These are phyloP conservation scores for Megaustenia siamemsis DNA, from an alignment of 2,888 invertebrate species.

Conservation along the genomic window DNA sequence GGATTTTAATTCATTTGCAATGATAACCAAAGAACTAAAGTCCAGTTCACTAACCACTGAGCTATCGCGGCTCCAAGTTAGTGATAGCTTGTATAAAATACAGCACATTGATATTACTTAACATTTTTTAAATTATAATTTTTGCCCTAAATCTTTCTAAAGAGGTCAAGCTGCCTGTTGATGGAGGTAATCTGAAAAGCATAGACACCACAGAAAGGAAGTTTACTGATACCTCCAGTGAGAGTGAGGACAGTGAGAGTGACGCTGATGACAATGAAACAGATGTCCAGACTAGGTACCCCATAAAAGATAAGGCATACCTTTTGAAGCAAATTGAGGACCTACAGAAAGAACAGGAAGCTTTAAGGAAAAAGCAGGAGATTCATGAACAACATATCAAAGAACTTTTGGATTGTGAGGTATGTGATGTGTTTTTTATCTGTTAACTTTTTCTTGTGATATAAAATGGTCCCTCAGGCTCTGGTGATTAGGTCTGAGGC, in stretches of 20 bases:
- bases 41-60: too few relatives aligned
- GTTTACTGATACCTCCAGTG: not conserved
- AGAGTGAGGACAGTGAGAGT: not conserved
- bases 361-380: not conserved
- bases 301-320: not conserved
- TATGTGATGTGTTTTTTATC: too few relatives aligned
- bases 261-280: conserved; percentile 10
- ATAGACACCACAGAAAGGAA: not conserved
- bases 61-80: too few relatives aligned
- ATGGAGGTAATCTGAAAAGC: too few relatives aligned
- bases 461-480: too few relatives aligned
- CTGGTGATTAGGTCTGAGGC: too few relatives aligned
- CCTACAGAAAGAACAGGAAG: conserved; percentile 20
- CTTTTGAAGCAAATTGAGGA: conserved; percentile 21
- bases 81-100: too few relatives aligned
- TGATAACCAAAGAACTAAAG: too few relatives aligned
- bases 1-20: too few relatives aligned
- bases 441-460: too few relatives aligned
- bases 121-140: not conserved
- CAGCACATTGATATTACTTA: too few relatives aligned
- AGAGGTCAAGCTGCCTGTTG: not conserved
- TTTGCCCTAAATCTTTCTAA: not conserved
- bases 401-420: conserved; percentile 26
- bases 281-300: not conserved
- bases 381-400: conserved; percentile 28